Percentiles rank a stretch among this genome's conserved stretches.
These are phyloP conservation scores for Tinea semifulvella DNA, from an alignment of 2,888 invertebrate genomes.

Conservation along the genomic window DNA sequence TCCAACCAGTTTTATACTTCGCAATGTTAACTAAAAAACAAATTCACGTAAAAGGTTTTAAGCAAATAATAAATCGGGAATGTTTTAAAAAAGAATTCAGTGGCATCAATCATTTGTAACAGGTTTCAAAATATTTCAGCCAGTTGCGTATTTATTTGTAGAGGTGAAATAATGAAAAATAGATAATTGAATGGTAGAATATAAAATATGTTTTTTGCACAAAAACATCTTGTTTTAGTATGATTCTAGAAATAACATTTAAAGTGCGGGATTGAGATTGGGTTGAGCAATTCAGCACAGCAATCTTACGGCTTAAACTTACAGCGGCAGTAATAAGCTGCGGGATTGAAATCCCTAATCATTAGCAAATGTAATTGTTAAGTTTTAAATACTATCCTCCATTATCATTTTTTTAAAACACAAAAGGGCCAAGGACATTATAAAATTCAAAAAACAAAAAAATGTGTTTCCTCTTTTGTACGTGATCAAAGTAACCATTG, in stretches of 20 bases:
- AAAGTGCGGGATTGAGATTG: neutral
- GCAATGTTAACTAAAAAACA: too few relatives aligned
- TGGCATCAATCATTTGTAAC: constrained; percentile 2
- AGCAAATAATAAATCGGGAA: neutral
- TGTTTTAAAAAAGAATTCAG: neutral
- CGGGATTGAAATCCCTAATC: too few relatives aligned
- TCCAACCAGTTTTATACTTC: too few relatives aligned
- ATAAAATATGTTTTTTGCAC: neutral
- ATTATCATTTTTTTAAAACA: neutral
- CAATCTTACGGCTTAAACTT: too few relatives aligned
- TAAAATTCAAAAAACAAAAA: neutral
- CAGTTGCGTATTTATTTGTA: neutral
- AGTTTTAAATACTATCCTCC: neutral
- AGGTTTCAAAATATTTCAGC: neutral
- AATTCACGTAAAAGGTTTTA: neutral
- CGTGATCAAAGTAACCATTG: constrained; percentile 7
- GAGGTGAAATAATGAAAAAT: constrained; percentile 3
- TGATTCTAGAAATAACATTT: neutral
- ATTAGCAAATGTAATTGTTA: too few relatives aligned
- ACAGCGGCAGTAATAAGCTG: too few relatives aligned
- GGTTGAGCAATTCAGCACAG: too few relatives aligned
- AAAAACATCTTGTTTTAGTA: neutral
- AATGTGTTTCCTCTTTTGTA: constrained; percentile 4
- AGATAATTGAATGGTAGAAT: neutral
- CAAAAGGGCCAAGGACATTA: constrained; percentile 7